Base-by-base conservation (phyloP, 2,113 vertebrate species). In the Pitta sordida region DNA sequence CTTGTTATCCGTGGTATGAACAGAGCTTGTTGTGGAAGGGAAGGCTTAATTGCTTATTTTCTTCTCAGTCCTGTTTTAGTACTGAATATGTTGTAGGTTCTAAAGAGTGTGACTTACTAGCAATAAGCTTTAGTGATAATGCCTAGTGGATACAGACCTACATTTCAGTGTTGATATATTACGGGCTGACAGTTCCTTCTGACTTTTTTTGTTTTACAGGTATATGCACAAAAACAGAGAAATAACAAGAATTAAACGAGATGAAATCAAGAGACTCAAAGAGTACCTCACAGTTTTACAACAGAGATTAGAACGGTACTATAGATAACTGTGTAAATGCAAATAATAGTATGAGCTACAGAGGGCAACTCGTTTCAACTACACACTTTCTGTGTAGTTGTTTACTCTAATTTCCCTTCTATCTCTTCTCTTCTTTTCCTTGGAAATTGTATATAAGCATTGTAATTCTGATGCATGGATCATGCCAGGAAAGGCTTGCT, bases 141-240 rank as follows among this genome's bases (percentile, higher is more conserved):
- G 15, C 7, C 27, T 70, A 73, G 27, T 70, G 22, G 7, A 19
- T 60, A 20, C 17, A 76, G 44, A 67, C 6, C 19, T 77, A 37
- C 14, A 3, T 77, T 77, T 67, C 37, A 36, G 27, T 75, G 6
- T 14, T 79, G 20, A 30, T 37, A 32, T 88, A 3, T 21, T 41
- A 0, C 24, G 3, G 21, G 58, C 76, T 96, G 52, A 94, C 5
- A 3, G 8, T 24, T 8, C 44, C 73, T 81, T 87, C 15, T 70
- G 1, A 87, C 49, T 91, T 95, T 95, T 41, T 48, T 15, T 93
- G 60, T 95, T 86, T 97, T 51, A 79, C 82, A 99, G 99, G 86
- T 99, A 99, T 91, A 99, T 99, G 98, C 98, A 99, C 96, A 99
- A 98, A 98, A 99, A 99, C 97, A 97, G 99, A 96, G 99, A 99